Evolutionary conservation across 2,797 vertebrate species (phyloP).

Genomic region (Siniperca scherzeri): DNA sequence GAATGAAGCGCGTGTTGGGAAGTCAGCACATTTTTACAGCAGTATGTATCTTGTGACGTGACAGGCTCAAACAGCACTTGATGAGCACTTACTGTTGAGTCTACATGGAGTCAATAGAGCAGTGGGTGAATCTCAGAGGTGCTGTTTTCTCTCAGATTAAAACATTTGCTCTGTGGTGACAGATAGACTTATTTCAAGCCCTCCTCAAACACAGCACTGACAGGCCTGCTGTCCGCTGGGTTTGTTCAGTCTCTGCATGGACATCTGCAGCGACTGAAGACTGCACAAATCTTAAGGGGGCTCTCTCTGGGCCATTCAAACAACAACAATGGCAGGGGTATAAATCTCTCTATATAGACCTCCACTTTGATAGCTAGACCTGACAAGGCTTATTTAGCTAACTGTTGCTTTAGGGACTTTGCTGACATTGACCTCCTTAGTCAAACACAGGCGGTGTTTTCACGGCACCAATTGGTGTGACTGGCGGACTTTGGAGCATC

Average conservation of each 20-base stretch:
- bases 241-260: constrained; percentile 51
- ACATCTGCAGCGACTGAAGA: constrained; percentile 64
- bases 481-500: constrained; percentile 52
- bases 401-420: constrained; percentile 62
- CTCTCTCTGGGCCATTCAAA: constrained; percentile 82
- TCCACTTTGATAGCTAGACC: constrained; percentile 75
- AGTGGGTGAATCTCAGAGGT: constrained; percentile 38
- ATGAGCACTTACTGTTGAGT: constrained; percentile 44
- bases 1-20: not conserved
- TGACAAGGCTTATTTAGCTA: constrained; percentile 77
- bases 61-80: constrained; percentile 31
- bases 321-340: constrained; percentile 84
- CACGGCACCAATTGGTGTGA: constrained; percentile 52
- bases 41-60: constrained; percentile 27
- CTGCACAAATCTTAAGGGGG: constrained; percentile 68
- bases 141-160: constrained; percentile 72
- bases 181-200: constrained; percentile 55
- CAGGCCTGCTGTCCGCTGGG: constrained; percentile 54
- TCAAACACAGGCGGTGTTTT: constrained; percentile 65
- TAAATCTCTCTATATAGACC: constrained; percentile 79
- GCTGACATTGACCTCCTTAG: constrained; percentile 63
- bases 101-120: constrained; percentile 52
- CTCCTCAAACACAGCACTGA: constrained; percentile 69
- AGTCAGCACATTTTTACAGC: not conserved
- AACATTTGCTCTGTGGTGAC: constrained; percentile 66